phyloP scores from a whole-genome alignment of 2,113 vertebrate species.

The Pedetes capensis region DNA sequence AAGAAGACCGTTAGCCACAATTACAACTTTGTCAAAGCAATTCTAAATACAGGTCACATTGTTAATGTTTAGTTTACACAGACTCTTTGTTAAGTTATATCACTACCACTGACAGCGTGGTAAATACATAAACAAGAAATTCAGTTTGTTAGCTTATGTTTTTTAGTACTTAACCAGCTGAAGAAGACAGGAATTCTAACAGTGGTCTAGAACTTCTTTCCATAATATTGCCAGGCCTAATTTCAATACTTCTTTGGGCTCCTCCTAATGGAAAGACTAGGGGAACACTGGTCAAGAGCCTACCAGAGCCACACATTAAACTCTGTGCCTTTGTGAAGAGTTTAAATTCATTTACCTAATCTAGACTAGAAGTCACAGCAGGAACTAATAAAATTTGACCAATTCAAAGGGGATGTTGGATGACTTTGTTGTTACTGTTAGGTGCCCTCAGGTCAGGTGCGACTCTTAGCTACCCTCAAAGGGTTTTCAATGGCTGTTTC shows the following conservation, averaged over 20 bases:
- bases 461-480: too few relatives aligned
- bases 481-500: too few relatives aligned
- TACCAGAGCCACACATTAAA: neutral
- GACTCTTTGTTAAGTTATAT: conserved; percentile 57
- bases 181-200: neutral
- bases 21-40: neutral
- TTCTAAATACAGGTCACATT: conserved; percentile 15
- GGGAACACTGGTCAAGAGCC: neutral
- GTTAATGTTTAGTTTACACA: conserved; percentile 18
- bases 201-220: neutral
- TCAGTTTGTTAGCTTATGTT: conserved; percentile 44
- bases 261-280: neutral
- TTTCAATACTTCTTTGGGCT: neutral
- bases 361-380: conserved; percentile 35
- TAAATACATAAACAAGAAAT: conserved; percentile 48
- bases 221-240: neutral
- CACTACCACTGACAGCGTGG: neutral
- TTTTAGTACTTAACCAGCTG: conserved; percentile 26
- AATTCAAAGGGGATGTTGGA: neutral
- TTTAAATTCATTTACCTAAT: conserved; percentile 57
- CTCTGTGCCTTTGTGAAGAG: conserved; percentile 2
- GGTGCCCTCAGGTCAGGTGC: too few relatives aligned
- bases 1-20: conserved; percentile 11
- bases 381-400: conserved; percentile 44
- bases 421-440: too few relatives aligned